Evolutionary conservation across 2,888 invertebrate species (phyloP).

Genomic region (Perdita meconis): DNA sequence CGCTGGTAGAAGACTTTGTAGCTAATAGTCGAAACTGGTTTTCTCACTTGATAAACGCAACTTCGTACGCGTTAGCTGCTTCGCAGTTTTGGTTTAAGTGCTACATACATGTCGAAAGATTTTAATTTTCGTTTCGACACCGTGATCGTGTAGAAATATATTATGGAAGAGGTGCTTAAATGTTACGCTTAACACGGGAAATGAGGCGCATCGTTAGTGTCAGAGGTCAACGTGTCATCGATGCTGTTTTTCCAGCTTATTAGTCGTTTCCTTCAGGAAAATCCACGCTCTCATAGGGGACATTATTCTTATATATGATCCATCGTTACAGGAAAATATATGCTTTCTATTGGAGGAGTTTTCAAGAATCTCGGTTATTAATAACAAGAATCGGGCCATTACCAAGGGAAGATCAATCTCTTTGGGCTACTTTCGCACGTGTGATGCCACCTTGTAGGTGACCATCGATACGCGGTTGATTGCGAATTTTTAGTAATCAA

Average conservation of each 20-base stretch:
- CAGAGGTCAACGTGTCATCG: not conserved
- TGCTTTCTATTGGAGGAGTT: slow-evolving; percentile 23
- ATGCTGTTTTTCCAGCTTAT: slow-evolving; percentile 10
- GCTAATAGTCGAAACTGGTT: not conserved
- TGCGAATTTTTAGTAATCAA: slow-evolving; percentile 23
- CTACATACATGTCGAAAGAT: not conserved
- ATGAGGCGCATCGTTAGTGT: slow-evolving; percentile 23
- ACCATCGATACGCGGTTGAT: not conserved
- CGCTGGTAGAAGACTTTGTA: not conserved
- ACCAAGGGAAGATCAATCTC: slow-evolving; percentile 52
- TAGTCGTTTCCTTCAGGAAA: not conserved
- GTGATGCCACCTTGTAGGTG: not conserved
- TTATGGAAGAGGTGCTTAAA: slow-evolving; percentile 10
- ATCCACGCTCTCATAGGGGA: not conserved
- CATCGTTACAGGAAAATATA: not conserved
- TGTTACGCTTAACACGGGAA: not conserved
- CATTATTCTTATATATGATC: not conserved
- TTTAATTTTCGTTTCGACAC: not conserved
- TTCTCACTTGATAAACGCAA: not conserved
- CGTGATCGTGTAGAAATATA: not conserved
- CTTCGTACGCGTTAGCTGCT: not conserved
- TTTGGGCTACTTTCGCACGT: slow-evolving; percentile 53
- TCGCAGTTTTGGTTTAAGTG: not conserved
- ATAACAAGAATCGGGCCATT: slow-evolving; percentile 46
- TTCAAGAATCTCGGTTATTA: slow-evolving; percentile 45